phyloP scores from a whole-genome alignment of 2,113 vertebrate genomes.

The Plecturocebus donacophilus region DNA sequence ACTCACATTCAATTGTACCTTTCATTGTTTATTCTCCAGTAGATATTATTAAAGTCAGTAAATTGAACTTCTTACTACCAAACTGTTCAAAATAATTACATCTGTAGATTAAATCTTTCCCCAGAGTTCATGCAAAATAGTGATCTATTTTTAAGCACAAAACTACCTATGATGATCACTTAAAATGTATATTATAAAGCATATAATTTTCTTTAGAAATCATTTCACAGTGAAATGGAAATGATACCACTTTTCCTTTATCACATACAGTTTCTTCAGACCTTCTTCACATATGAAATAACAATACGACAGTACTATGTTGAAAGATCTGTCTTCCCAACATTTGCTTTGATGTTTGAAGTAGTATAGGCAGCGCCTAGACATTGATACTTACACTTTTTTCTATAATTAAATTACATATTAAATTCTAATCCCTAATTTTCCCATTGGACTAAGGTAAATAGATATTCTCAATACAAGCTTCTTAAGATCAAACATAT shows the following conservation, averaged over 20 bases:
- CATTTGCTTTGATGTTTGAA: not conserved
- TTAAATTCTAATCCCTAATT: not conserved
- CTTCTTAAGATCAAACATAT: not conserved
- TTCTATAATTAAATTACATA: not conserved
- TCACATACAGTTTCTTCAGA: not conserved
- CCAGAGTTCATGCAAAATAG: not conserved
- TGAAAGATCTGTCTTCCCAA: not conserved
- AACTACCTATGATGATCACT: not conserved
- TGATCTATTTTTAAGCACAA: not conserved
- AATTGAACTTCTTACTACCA: not conserved
- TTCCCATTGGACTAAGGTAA: not conserved
- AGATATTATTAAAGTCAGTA: not conserved
- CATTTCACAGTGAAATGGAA: slow-evolving; percentile 5
- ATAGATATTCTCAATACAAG: not conserved
- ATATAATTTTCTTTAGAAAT: not conserved
- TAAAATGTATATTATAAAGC: not conserved
- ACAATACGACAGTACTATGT: not conserved
- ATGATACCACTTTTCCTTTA: not conserved
- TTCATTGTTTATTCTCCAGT: not conserved
- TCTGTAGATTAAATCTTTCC: not conserved
- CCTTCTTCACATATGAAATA: not conserved
- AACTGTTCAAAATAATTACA: not conserved
- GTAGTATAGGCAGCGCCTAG: not conserved
- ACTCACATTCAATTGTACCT: not conserved
- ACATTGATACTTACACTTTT: not conserved